Conservation (phyloP, 2,797 vertebrate species). For the Champsocephalus gunnari region DNA sequence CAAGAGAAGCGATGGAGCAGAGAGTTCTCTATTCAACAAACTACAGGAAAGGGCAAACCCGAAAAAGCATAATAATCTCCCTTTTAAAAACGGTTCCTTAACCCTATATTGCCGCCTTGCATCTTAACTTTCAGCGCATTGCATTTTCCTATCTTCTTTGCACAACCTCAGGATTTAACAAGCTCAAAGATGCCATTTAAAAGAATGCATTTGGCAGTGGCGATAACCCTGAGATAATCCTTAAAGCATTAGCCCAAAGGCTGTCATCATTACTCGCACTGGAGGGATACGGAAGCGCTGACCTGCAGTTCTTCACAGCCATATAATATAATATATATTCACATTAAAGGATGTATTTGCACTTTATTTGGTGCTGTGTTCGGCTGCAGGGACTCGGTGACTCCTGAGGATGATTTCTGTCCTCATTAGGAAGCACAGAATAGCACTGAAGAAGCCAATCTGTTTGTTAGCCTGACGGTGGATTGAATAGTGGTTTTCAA, state of each 20-base stretch:
- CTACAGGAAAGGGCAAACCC: too few species aligned
- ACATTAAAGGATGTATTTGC: constrained; percentile 30
- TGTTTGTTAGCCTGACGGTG: too few species aligned
- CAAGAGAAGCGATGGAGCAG: too few species aligned
- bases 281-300: constrained; percentile 46
- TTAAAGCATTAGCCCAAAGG: constrained; percentile 30
- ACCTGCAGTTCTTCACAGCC: constrained; percentile 44
- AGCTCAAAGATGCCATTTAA: constrained; percentile 1
- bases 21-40: too few species aligned
- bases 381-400: constrained; percentile 8
- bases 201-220: constrained; percentile 34
- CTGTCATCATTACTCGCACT: constrained; percentile 56
- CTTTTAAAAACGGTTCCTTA: too few species aligned
- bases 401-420: constrained; percentile 43
- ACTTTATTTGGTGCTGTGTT: constrained; percentile 6
- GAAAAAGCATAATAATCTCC: too few species aligned
- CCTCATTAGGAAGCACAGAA: constrained; percentile 48
- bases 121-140: too few species aligned
- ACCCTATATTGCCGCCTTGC: too few species aligned
- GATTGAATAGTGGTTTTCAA: too few species aligned
- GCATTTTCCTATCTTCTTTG: too few species aligned
- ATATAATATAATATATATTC: not conserved
- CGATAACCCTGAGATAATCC: constrained; percentile 56
- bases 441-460: constrained; percentile 11
- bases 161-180: too few species aligned